phyloP scores from a whole-genome alignment of 2,797 vertebrate species.

The Phoeniculus purpureus region DNA sequence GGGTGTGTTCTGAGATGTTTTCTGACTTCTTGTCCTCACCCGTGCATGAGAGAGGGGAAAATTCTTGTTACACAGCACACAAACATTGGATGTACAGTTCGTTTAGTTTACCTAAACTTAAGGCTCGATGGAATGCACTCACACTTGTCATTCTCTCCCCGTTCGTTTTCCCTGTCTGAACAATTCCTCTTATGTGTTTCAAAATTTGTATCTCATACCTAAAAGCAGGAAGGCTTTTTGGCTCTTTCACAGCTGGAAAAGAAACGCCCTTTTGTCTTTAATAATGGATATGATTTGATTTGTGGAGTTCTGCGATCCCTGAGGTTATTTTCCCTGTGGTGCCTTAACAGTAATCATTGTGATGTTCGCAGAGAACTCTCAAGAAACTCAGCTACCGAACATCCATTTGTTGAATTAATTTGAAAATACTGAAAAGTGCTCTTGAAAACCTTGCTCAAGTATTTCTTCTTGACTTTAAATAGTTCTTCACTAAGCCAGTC shows the following conservation, averaged over 20 bases:
- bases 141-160: not conserved
- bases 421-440: not conserved
- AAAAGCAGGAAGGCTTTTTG: not conserved
- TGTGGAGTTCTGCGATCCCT: not conserved
- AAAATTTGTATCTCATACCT: not conserved
- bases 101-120: not conserved
- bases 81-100: not conserved
- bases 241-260: not conserved
- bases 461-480: constrained; percentile 12
- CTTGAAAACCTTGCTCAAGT: not conserved
- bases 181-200: not conserved
- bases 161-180: not conserved
- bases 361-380: not conserved
- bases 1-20: not conserved
- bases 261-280: not conserved
- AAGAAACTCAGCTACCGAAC: constrained; percentile 8
- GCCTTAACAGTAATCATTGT: not conserved
- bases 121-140: not conserved
- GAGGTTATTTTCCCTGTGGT: not conserved
- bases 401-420: not conserved
- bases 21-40: not conserved
- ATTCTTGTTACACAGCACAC: not conserved
- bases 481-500: not conserved
- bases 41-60: not conserved
- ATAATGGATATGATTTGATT: not conserved